These are phyloP conservation scores for Catagonus wagneri DNA, from an alignment of 2,113 vertebrate genomes.

Conservation along the genomic window DNA sequence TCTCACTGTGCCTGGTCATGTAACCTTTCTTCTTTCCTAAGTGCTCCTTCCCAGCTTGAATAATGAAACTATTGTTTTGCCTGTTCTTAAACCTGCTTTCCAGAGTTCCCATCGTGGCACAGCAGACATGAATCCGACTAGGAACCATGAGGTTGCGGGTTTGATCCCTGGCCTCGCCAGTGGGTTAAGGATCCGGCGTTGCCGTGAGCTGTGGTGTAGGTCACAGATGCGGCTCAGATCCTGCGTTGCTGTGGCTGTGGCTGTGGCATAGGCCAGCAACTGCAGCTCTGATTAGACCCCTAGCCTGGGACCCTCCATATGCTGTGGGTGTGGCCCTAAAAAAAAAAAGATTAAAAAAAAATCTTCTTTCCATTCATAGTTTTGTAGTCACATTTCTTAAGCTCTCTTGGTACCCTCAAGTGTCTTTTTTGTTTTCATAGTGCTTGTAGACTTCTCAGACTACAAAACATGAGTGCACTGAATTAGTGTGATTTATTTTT, in stretches of 20 bases:
- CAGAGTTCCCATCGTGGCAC: not conserved
- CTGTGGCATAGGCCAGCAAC: too few relatives aligned
- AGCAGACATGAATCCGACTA: too few relatives aligned
- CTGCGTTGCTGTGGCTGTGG: too few relatives aligned
- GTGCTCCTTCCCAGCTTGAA: not conserved
- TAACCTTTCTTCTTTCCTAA: not conserved
- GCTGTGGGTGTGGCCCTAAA: too few relatives aligned
- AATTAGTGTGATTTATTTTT: conserved; percentile 16
- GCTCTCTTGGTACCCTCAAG: not conserved
- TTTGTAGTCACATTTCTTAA: conserved; percentile 53
- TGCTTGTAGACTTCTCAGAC: conserved; percentile 39
- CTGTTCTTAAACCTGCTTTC: not conserved
- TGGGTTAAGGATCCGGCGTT: too few relatives aligned
- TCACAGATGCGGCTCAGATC: too few relatives aligned
- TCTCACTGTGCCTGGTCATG: not conserved
- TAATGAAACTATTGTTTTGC: not conserved
- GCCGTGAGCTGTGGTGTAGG: too few relatives aligned
- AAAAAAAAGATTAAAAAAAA: not conserved
- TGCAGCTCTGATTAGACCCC: too few relatives aligned
- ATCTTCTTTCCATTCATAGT: not conserved
- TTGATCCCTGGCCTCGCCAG: too few relatives aligned
- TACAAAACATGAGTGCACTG: not conserved
- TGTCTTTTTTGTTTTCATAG: conserved; percentile 21
- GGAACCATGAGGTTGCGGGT: too few relatives aligned
- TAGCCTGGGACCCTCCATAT: too few relatives aligned